A percentile compares a stretch with the other conserved stretches of the same genome.
Evolutionary conservation across 2,888 invertebrate genomes (phyloP).

Genomic region (Cheilosia vulpina): DNA sequence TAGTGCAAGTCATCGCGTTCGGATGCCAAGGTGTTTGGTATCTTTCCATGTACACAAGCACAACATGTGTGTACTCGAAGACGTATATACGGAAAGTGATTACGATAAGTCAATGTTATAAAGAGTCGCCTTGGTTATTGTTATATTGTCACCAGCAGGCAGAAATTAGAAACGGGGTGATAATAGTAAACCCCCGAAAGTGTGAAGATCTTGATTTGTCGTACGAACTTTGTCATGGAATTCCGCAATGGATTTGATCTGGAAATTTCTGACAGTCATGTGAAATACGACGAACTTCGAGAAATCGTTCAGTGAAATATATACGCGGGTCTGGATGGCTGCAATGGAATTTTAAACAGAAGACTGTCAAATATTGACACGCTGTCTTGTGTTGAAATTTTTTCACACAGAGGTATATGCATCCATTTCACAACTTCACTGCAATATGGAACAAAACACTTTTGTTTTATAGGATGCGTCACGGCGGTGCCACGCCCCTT

Average conservation of each 20-base stretch:
- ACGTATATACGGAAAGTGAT: neutral
- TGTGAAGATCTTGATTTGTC: constrained; percentile 1
- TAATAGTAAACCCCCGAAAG: constrained; percentile 1
- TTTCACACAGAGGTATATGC: too few species aligned
- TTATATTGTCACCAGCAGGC: neutral
- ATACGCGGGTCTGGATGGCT: too few species aligned
- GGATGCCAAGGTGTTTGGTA: neutral
- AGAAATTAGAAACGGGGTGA: constrained; percentile 1
- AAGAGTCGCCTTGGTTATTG: neutral
- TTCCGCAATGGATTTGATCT: constrained; percentile 2
- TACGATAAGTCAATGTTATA: constrained; percentile 8
- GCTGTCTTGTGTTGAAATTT: too few species aligned
- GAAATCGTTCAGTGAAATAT: neutral
- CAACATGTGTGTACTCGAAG: too few species aligned
- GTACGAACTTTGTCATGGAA: neutral
- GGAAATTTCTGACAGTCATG: neutral
- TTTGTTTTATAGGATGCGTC: too few species aligned
- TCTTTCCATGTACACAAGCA: neutral
- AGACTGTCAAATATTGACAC: too few species aligned
- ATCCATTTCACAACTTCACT: too few species aligned
- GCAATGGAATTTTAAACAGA: too few species aligned
- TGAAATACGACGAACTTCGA: neutral
- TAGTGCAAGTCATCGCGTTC: constrained; percentile 3
- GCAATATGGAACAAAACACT: too few species aligned
- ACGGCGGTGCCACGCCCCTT: too few species aligned